Evolutionary conservation across 2,113 vertebrate species (phyloP), one percentile per base, ranked within the genome.

Genomic region (Oncorhynchus clarkii): DNA sequence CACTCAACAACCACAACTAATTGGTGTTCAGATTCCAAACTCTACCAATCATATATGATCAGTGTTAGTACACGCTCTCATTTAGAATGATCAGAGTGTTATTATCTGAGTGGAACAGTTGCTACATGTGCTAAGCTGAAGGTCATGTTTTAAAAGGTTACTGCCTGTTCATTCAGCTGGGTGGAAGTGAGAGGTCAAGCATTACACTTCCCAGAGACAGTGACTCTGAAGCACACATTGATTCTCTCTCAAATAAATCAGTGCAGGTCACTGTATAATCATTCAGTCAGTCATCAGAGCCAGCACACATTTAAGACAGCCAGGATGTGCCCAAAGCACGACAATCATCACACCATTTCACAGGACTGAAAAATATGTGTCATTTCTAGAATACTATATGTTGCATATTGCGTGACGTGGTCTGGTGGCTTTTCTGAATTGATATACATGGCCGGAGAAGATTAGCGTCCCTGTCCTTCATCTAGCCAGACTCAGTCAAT

Each of bases 121-220:
- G n/a, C 20, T 22, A 24, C 20, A 22, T 22, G 59, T 18, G 29
- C 18, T 8, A 29, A 29, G 31, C 29, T 68, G 67, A 68, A 68
- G 67, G 67, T 68, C 67, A 68, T 68, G 31, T 45, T 68, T 34
- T 68, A 18, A 68, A n/a, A 4, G 8, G 65, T 67, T 67, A 29
- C 65, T 29, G 65, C 13, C 27, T 67, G 65, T 67, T 67, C 27
- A 29, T 29, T 67, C 65, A 29, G 27, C 27, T 29, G 65, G 26
- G 13, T 67, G 27, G 65, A 31, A 6, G 65, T 27, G 13, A 27
- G 64, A 66, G 64, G 24, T 27, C 64, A 66, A 24, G 29, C 27
- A 27, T 16, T 6, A 16, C 8, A 45, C 39, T 45, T 45, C 39
- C 39, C 39, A 45, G 39, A 45, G 4, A 13, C 22, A 66, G 64